Percentiles rank a stretch among this genome's conserved stretches.
These are phyloP conservation scores for Oryzias curvinotus DNA, from an alignment of 2,113 vertebrate species.

Conservation along the genomic window DNA sequence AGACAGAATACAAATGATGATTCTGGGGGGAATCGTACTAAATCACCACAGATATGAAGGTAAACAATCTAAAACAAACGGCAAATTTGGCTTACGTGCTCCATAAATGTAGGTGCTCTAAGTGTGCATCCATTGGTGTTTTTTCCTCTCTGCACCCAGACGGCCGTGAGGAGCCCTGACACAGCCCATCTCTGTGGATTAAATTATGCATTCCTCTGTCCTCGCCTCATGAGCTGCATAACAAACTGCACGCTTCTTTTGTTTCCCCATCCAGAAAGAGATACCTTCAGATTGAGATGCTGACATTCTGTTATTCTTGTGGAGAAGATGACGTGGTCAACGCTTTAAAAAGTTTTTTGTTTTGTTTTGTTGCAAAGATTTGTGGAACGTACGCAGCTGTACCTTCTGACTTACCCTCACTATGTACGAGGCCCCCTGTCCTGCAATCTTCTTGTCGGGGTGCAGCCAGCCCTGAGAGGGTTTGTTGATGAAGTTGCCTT, in stretches of 20 bases:
- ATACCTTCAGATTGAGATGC: slow-evolving; percentile 17
- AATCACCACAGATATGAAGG: slow-evolving; percentile 11
- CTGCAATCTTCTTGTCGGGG: slow-evolving; percentile 87
- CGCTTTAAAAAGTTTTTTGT: too few species aligned
- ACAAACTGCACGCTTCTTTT: slow-evolving; percentile 52
- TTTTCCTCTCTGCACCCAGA: slow-evolving; percentile 31
- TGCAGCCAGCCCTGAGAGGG: slow-evolving; percentile 96
- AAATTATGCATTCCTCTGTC: slow-evolving; percentile 67
- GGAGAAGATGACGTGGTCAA: too few species aligned
- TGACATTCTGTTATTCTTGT: slow-evolving; percentile 4
- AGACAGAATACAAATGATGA: slow-evolving; percentile 2
- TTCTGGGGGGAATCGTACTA: neutral
- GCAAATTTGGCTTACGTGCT: slow-evolving; percentile 5
- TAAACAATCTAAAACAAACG: slow-evolving; percentile 50
- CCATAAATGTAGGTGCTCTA: slow-evolving; percentile 11
- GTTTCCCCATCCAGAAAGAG: slow-evolving; percentile 28
- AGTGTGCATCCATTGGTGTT: slow-evolving; percentile 26
- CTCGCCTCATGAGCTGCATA: slow-evolving; percentile 58
- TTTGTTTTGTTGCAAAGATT: too few species aligned
- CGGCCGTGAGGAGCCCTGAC: slow-evolving; percentile 34
- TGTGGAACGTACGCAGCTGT: too few species aligned
- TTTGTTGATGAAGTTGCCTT: slow-evolving; percentile 92
- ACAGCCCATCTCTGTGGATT: slow-evolving; percentile 65
- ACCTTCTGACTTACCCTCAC: slow-evolving; percentile 86
- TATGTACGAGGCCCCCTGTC: slow-evolving; percentile 90